Evolutionary conservation across 2,113 vertebrate genomes (phyloP).

Genomic region (Gnathonemus longibarbis): DNA sequence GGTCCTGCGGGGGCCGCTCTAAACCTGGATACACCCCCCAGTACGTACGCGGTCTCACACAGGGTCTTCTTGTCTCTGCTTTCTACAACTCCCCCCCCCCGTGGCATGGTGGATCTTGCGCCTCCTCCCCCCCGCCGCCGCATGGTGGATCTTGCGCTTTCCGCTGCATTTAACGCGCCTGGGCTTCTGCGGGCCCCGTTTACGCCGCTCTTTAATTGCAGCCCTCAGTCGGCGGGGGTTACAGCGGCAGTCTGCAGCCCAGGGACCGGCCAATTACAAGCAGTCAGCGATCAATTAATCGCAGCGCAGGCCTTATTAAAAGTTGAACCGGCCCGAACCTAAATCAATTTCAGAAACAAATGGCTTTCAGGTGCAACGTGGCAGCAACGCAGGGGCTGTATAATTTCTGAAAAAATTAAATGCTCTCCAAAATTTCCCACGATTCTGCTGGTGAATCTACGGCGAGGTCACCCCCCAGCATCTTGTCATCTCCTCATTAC

Average conservation of each 20-base stretch:
- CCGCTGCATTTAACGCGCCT: not conserved
- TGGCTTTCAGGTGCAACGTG: constrained; percentile 20
- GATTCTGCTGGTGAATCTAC: not conserved
- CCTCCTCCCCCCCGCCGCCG: no score
- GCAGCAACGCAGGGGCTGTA: constrained; percentile 30
- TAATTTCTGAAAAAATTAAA: constrained; percentile 25
- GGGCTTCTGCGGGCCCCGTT: not conserved
- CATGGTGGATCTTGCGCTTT: not conserved
- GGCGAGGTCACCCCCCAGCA: constrained; percentile 19
- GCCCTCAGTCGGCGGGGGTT: constrained; percentile 15
- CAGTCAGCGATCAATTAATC: constrained; percentile 31
- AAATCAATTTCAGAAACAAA: constrained; percentile 35
- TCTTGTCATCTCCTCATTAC: constrained; percentile 21
- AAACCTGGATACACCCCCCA: constrained; percentile 27
- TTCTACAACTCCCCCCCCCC: not conserved
- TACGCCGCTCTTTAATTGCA: constrained; percentile 19
- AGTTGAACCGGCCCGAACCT: constrained; percentile 21
- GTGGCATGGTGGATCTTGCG: not conserved
- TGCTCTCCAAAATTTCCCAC: not conserved
- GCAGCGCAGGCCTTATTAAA: constrained; percentile 38
- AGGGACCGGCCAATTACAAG: constrained; percentile 37
- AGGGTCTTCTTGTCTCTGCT: constrained; percentile 24
- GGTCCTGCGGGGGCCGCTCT: not conserved
- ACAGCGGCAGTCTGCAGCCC: constrained; percentile 16
- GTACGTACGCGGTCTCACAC: constrained; percentile 27